Base-by-base conservation (phyloP, 2,113 vertebrate genomes). In the Octodon degus region DNA sequence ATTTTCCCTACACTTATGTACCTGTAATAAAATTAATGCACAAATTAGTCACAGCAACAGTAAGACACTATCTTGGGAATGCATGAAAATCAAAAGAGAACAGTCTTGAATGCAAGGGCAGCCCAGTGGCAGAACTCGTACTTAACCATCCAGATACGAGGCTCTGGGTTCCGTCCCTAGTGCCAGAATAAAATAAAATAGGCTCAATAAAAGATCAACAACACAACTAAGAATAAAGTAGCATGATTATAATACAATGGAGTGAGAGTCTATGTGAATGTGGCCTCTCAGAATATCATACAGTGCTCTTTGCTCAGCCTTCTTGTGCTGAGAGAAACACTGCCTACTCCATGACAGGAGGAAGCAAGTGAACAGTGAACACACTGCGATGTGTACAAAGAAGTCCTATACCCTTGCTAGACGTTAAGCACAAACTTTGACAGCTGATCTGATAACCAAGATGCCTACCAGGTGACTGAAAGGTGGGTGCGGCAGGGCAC, bases 321-420 rank as follows among this genome's bases (percentile, higher is more conserved):
- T 53, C 24, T n/a, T 40, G 34, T 37, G 43, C 22, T 53, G 24
- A 90, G 53, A 34, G 89, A 47, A 47, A 27, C 50, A 17, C 65
- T n/a, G n/a, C 76, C 8, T 4, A 2, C 27, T 47, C 30, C 34
- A 5, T 17, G 74, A 34, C 5, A 5, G 60, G 32, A 80, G 7
- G 5, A 6, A 12, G 30, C 3, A 20, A 37, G 76, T 17, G 7
- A n/a, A 3, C 7, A 20, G 7, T 0, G 2, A 17, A 30, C 32
- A 24, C 74, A 37, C 24, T 22, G 37, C 34, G 58, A 25, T 24
- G 22, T 7, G 7, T 7, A 63, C 62, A 25, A 63, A 10, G 62
- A 63, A 63, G 25, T 63, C 24, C 62, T 27, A 9, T 25, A 63
- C 8, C 2, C 62, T 25, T 25, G 62, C 62, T 63, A 10, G 24